Percentiles rank a stretch among this genome's conserved stretches.
Evolutionary conservation across 2,888 invertebrate genomes (phyloP).

Genomic region (Zelleria hepariella): DNA sequence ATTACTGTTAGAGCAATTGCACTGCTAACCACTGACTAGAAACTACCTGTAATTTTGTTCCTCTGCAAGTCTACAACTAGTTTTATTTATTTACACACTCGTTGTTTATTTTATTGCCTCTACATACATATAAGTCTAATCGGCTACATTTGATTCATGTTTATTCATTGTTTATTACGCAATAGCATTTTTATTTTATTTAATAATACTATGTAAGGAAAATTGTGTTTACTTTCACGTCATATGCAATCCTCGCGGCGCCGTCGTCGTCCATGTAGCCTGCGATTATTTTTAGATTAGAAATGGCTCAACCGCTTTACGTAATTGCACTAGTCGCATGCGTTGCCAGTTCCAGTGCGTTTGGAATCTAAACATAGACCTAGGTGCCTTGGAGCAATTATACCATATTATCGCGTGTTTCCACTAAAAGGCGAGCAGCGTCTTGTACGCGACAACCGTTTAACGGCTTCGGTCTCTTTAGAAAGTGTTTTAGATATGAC

Average conservation of each 20-base stretch:
- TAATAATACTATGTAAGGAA: constrained; percentile 27
- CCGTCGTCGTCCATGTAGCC: constrained; percentile 57
- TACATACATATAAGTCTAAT: not conserved
- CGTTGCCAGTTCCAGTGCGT: constrained; percentile 64
- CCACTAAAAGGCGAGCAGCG: constrained; percentile 57
- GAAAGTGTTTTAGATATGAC: constrained; percentile 65
- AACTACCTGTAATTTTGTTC: not conserved
- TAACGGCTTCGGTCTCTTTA: constrained; percentile 61
- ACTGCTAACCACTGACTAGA: not conserved
- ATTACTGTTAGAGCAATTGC: constrained; percentile 14
- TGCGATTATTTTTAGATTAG: constrained; percentile 73
- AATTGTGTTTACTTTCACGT: constrained; percentile 67
- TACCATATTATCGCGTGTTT: constrained; percentile 69
- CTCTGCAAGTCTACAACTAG: too few relatives aligned
- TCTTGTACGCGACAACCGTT: constrained; percentile 44
- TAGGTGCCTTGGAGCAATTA: constrained; percentile 63
- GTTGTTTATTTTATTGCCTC: not conserved
- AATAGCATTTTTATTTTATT: not conserved
- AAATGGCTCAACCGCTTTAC: constrained; percentile 72
- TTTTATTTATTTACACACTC: not conserved
- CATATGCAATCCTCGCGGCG: constrained; percentile 65
- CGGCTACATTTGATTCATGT: not conserved
- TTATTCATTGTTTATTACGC: not conserved
- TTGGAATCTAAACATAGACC: constrained; percentile 67
- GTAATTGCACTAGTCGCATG: constrained; percentile 69